Conservation (phyloP, 1,140 invertebrate genomes). For the Phymastichus coffea region DNA sequence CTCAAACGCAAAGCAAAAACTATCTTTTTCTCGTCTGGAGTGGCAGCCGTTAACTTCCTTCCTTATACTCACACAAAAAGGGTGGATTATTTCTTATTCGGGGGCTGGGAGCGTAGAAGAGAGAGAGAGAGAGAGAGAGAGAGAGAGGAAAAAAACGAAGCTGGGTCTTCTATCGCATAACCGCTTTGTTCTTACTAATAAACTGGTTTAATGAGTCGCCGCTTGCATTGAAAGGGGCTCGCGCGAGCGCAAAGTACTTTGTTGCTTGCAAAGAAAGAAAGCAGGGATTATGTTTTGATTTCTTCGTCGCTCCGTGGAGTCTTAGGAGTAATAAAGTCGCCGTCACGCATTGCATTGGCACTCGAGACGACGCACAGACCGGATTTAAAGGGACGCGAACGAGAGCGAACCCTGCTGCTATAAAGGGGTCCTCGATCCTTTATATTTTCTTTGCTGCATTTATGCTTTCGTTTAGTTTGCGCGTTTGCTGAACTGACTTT, state of each 20-base stretch:
- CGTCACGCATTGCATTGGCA: not conserved
- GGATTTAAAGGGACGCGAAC: conserved; percentile 1
- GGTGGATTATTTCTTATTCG: conserved; percentile 17
- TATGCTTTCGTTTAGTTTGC: too few species aligned
- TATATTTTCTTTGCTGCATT: too few species aligned
- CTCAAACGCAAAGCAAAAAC: not conserved
- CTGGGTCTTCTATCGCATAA: not conserved
- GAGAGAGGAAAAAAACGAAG: not conserved
- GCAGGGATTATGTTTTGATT: not conserved
- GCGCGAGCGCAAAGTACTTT: not conserved
- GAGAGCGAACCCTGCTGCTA: too few species aligned
- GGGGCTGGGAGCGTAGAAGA: not conserved
- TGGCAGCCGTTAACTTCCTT: conserved; percentile 8
- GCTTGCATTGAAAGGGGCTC: not conserved
- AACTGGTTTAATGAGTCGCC: conserved; percentile 25
- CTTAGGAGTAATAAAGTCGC: too few species aligned
- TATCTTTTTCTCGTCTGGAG: not conserved
- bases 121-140: not conserved
- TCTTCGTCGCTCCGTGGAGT: not conserved
- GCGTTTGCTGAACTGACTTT: too few species aligned
- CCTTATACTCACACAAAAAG: not conserved
- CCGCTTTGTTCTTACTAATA: conserved; percentile 27
- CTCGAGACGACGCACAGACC: conserved; percentile 5
- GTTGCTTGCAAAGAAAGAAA: too few species aligned
- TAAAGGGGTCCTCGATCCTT: too few species aligned